Conservation (phyloP, 2,888 invertebrate species). For the Eudasyphora cyanicolor region DNA sequence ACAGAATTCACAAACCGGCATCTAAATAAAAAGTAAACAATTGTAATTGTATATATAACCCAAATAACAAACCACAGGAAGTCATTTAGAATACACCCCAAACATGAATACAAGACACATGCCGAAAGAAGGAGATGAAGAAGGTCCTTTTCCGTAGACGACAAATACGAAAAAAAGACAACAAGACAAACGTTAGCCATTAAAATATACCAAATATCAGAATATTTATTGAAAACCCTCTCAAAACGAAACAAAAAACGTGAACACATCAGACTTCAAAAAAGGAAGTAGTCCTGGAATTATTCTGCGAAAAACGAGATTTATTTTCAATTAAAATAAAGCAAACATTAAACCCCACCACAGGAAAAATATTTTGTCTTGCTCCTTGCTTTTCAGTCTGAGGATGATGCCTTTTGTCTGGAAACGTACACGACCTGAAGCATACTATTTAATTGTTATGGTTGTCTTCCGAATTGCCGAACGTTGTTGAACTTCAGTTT, state of each 20-base stretch:
- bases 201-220: slow-evolving; percentile 1
- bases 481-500: slow-evolving; percentile 63
- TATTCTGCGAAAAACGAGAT: slow-evolving; percentile 68
- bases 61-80: slow-evolving; percentile 73
- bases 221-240: background rate
- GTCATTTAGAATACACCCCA: slow-evolving; percentile 74
- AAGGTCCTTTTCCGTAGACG: slow-evolving; percentile 34
- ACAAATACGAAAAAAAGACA: slow-evolving; percentile 14
- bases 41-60: slow-evolving; percentile 58
- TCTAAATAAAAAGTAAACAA: slow-evolving; percentile 49
- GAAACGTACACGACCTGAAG: background rate
- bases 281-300: slow-evolving; percentile 3
- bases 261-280: slow-evolving; percentile 27
- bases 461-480: background rate
- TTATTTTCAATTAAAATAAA: slow-evolving; percentile 76
- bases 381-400: slow-evolving; percentile 6
- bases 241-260: background rate
- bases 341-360: slow-evolving; percentile 27
- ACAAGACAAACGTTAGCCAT: background rate
- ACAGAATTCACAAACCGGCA: slow-evolving; percentile 25
- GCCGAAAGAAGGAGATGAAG: slow-evolving; percentile 29
- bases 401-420: background rate
- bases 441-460: slow-evolving; percentile 71
- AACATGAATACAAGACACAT: slow-evolving; percentile 68
- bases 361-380: background rate